Conservation (phyloP, 2,888 invertebrate genomes). For the Eledona agricola region DNA sequence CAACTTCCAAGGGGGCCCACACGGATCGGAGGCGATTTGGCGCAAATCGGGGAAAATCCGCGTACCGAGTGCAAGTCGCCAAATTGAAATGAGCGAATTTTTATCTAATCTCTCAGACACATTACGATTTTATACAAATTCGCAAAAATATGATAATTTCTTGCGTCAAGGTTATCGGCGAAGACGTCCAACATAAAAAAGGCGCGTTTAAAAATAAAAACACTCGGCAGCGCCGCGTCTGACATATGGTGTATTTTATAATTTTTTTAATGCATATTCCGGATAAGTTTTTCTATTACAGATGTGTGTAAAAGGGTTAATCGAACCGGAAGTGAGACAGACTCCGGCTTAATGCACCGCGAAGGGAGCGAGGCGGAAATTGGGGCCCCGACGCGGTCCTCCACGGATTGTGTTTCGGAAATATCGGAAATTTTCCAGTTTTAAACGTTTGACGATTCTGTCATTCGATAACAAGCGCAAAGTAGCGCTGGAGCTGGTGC, state of each 20-base stretch:
- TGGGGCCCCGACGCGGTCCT: too few relatives aligned
- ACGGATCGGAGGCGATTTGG: too few relatives aligned
- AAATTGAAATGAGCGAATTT: conserved; percentile 2
- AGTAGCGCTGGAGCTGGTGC: too few relatives aligned
- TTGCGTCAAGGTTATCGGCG: conserved; percentile 31
- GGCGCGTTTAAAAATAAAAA: conserved; percentile 33
- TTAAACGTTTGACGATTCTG: too few relatives aligned
- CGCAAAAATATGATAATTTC: conserved; percentile 21
- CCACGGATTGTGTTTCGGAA: too few relatives aligned
- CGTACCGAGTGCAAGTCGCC: too few relatives aligned
- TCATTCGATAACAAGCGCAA: too few relatives aligned
- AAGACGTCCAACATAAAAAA: conserved; percentile 5
- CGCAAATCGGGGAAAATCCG: too few relatives aligned
- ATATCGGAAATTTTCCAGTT: too few relatives aligned
- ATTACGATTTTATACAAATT: conserved; percentile 24
- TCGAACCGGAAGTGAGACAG: conserved; percentile 37
- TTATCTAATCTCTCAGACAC: conserved; percentile 32
- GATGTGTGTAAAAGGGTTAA: conserved; percentile 41
- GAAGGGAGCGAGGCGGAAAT: too few relatives aligned
- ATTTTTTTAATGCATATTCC: conserved; percentile 48
- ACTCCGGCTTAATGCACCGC: conserved; percentile 32
- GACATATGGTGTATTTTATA: conserved; percentile 52
- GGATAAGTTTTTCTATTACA: conserved; percentile 48
- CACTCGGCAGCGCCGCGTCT: conserved; percentile 27
- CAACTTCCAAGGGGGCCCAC: too few relatives aligned